Percentiles rank a stretch among this genome's conserved stretches.
These are phyloP conservation scores for Eurytoma californica DNA, from an alignment of 2,888 invertebrate species.

Conservation along the genomic window DNA sequence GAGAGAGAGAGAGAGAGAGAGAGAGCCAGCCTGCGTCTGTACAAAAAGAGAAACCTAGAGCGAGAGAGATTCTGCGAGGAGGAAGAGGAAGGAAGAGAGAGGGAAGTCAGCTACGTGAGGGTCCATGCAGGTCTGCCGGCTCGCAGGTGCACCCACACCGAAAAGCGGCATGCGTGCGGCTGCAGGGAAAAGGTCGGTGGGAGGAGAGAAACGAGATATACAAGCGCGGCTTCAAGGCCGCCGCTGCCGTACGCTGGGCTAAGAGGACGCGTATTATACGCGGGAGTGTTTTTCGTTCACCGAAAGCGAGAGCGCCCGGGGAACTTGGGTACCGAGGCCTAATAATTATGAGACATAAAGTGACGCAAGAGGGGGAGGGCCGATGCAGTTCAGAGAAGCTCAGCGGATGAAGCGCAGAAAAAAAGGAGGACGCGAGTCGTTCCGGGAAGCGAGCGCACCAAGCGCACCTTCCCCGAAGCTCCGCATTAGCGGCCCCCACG, in stretches of 20 bases:
- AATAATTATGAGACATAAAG: conserved; percentile 74
- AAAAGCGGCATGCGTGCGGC: background rate
- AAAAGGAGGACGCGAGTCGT: conserved; percentile 56
- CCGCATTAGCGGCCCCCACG: background rate
- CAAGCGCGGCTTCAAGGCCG: conserved; percentile 41
- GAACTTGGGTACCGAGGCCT: conserved; percentile 62
- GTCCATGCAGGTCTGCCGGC: background rate
- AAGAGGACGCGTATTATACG: background rate
- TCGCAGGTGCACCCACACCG: conserved; percentile 36
- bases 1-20: background rate
- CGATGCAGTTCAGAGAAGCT: conserved; percentile 57
- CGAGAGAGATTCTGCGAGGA: background rate
- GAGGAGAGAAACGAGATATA: conserved; percentile 41
- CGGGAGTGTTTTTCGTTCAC: conserved; percentile 37
- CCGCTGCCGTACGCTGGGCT: background rate
- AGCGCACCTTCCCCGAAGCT: conserved; percentile 40
- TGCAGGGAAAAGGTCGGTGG: conserved; percentile 4
- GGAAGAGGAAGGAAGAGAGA: background rate
- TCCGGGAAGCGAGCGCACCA: conserved; percentile 57
- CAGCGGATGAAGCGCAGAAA: conserved; percentile 54
- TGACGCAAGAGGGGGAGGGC: conserved; percentile 63
- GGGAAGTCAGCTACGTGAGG: background rate
- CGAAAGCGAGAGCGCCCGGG: conserved; percentile 28
- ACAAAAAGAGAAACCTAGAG: background rate
- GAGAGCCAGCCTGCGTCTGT: too few relatives aligned